Conservation (phyloP, 2,797 vertebrate genomes). For the Decapterus maruadsi region DNA sequence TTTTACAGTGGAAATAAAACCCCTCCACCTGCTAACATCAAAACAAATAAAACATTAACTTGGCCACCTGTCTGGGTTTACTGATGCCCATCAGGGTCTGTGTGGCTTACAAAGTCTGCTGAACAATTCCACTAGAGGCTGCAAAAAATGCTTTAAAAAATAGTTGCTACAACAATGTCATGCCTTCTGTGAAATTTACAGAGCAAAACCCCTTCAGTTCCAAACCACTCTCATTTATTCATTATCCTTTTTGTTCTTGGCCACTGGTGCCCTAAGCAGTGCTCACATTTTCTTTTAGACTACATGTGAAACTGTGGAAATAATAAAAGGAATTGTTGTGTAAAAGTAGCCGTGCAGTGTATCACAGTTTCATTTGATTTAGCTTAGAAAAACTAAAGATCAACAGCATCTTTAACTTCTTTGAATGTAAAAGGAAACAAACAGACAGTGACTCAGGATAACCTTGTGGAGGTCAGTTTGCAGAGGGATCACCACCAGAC, state of each 20-base stretch:
- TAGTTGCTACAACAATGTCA: background rate
- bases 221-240: slow-evolving; percentile 23
- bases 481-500: background rate
- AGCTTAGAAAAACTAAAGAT: background rate
- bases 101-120: background rate
- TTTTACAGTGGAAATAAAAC: background rate
- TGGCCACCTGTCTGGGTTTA: too few relatives aligned
- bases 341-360: too few relatives aligned
- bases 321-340: background rate
- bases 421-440: background rate
- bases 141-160: background rate
- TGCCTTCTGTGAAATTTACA: background rate
- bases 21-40: background rate
- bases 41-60: slow-evolving; percentile 4
- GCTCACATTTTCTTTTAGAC: background rate
- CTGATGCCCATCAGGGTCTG: background rate
- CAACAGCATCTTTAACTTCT: slow-evolving; percentile 2
- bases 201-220: slow-evolving; percentile 3
- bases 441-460: background rate
- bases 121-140: background rate
- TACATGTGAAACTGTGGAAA: background rate
- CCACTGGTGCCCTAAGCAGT: background rate
- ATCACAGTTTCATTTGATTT: slow-evolving; percentile 14
- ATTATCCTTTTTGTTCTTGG: slow-evolving; percentile 19
- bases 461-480: background rate